Evolutionary conservation across 2,113 vertebrate species (phyloP).

Genomic region (Alectura lathami): DNA sequence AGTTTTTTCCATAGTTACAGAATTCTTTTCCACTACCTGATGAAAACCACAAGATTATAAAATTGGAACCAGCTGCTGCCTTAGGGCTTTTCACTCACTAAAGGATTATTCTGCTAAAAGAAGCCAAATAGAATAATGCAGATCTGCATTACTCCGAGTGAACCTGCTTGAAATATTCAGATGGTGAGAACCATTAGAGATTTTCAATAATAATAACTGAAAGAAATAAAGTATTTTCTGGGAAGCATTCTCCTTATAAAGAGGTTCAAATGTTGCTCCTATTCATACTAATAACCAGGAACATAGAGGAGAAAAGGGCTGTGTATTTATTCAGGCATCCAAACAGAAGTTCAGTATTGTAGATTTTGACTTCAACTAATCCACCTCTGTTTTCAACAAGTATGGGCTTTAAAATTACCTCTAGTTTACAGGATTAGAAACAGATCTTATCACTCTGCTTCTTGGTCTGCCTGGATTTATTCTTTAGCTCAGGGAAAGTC

Average conservation of each 20-base stretch:
- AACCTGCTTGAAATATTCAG: slow-evolving; percentile 53
- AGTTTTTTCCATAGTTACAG: slow-evolving; percentile 9
- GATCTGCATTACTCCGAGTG: not conserved
- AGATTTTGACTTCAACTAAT: not conserved
- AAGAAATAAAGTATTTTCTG: slow-evolving; percentile 25
- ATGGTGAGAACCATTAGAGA: slow-evolving; percentile 19
- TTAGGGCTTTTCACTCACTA: slow-evolving; percentile 20
- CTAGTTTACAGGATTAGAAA: not conserved
- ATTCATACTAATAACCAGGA: not conserved
- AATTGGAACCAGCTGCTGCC: slow-evolving; percentile 31
- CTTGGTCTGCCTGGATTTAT: not conserved
- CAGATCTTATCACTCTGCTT: not conserved
- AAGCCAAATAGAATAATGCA: slow-evolving; percentile 18
- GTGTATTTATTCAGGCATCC: not conserved
- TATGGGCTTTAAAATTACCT: not conserved
- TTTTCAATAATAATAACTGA: slow-evolving; percentile 25
- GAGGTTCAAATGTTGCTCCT: not conserved
- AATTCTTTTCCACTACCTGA: slow-evolving; percentile 2
- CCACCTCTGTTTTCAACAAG: not conserved
- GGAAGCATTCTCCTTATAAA: not conserved
- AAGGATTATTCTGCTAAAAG: slow-evolving; percentile 39
- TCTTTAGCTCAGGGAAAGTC: not conserved
- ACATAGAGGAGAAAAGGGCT: not conserved
- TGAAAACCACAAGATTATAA: slow-evolving; percentile 23
- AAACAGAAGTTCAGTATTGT: not conserved